Base-by-base conservation (phyloP, 2,113 vertebrate genomes). In the Protomyctophum bolini region DNA sequence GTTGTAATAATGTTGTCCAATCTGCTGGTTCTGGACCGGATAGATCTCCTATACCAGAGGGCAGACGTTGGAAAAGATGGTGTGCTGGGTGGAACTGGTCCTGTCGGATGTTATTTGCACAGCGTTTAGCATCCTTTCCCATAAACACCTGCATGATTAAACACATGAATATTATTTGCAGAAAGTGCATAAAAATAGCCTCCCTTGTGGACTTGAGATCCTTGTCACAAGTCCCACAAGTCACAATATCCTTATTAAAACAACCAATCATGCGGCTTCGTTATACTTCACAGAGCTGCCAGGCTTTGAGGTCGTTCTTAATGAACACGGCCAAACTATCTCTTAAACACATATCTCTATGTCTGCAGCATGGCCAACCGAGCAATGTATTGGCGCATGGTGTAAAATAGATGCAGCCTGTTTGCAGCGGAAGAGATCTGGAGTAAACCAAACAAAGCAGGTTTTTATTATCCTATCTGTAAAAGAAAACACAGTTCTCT, bases 251-350 rank as follows among this genome's bases (percentile, higher is more conserved):
- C 33, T 41, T 41, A 41, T 41, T 41, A 41, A 41, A 3, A 41
- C 33, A 41, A 41, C 33, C 33, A 41, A 41, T 41, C 33, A 41
- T 4, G 33, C 33, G 33, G 33, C 33, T 41, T 3, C 5, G 5
- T 41, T 41, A 41, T 3, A 41, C 33, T 41, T 41, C 33, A 41
- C 33, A 4, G 33, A 15, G 0, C 14, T 63, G 50, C 7, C 3
- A 12, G 6, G 51, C 75, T 80, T 73, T 80, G 56, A 78, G 68
- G 66, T 56, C 68, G 62, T 68, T 56, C 12, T 57, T 74, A 72
- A 56, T 63, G 49, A 62, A 58, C 6, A 72, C 33, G 50, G 61
- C 8, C 49, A 9, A 10, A 41, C 33, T 41, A 41, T 41, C 33
- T 41, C 33, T 3, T 41, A 41, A 41, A 41, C 33, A 2, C 11